Conservation (phyloP, 2,888 invertebrate species). For the Eulithis prunata region DNA sequence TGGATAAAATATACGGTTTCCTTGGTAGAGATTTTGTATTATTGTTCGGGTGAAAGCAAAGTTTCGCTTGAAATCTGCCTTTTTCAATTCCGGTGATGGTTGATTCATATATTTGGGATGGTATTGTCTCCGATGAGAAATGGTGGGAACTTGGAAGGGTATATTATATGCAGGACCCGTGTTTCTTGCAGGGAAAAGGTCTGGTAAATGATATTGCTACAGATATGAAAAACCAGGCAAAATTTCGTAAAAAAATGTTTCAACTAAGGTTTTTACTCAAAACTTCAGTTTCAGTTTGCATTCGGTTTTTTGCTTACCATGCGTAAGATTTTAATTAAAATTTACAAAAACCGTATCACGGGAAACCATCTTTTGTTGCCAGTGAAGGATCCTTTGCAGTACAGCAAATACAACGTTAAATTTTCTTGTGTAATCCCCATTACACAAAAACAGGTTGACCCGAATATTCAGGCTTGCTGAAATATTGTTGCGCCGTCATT, state of each 20-base stretch:
- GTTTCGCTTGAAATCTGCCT: slow-evolving; percentile 59
- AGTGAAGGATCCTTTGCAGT: slow-evolving; percentile 72
- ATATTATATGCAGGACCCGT: slow-evolving; percentile 1
- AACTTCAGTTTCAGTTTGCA: not conserved
- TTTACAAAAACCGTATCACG: slow-evolving; percentile 73
- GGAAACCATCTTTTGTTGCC: slow-evolving; percentile 73
- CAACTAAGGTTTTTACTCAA: not conserved
- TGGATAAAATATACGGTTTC: slow-evolving; percentile 79
- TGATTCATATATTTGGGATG: slow-evolving; percentile 46
- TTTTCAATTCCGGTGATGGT: slow-evolving; percentile 57
- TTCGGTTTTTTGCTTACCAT: slow-evolving; percentile 45
- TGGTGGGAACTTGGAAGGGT: slow-evolving; percentile 6
- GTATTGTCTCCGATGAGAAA: slow-evolving; percentile 38
- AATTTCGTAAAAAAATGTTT: not conserved
- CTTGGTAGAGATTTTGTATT: slow-evolving; percentile 70
- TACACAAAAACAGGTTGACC: slow-evolving; percentile 83
- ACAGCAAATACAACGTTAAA: slow-evolving; percentile 79
- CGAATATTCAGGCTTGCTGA: slow-evolving; percentile 78
- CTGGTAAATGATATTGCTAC: slow-evolving; percentile 1
- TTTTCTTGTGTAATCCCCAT: slow-evolving; percentile 80
- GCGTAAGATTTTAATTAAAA: slow-evolving; percentile 82
- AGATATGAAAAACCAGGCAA: not conserved
- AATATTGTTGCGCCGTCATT: slow-evolving; percentile 79
- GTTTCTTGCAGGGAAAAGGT: slow-evolving; percentile 11
- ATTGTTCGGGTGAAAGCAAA: slow-evolving; percentile 60